Percentiles rank a stretch among this genome's conserved stretches.
Conservation (phyloP, 2,113 vertebrate genomes). For the Oncorhynchus nerka region DNA sequence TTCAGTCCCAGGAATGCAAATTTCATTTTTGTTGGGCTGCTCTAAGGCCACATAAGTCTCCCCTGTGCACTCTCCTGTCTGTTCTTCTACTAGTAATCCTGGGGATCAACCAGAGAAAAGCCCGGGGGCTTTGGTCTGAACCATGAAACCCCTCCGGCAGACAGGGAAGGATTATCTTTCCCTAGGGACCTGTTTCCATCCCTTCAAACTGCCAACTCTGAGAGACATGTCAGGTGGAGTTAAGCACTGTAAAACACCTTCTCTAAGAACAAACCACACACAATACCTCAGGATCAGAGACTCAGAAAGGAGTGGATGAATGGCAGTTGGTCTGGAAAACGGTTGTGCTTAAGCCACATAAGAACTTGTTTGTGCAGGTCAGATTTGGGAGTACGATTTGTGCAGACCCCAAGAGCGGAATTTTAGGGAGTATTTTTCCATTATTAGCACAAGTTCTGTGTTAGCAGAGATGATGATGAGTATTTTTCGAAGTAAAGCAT, state of each 20-base stretch:
- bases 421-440: too few relatives aligned
- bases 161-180: background rate
- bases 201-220: background rate
- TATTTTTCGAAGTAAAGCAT: too few relatives aligned
- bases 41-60: slow-evolving; percentile 20
- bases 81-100: slow-evolving; percentile 13
- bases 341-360: background rate
- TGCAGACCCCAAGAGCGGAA: too few relatives aligned
- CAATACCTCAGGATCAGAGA: background rate
- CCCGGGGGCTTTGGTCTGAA: slow-evolving; percentile 8
- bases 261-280: background rate
- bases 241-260: slow-evolving; percentile 23
- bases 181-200: background rate
- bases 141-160: slow-evolving; percentile 6
- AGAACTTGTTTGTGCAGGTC: background rate
- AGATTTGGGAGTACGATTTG: too few relatives aligned
- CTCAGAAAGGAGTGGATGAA: background rate
- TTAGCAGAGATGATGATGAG: too few relatives aligned
- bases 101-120: slow-evolving; percentile 23
- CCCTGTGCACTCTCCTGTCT: slow-evolving; percentile 13
- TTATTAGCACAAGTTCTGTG: too few relatives aligned
- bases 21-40: slow-evolving; percentile 35
- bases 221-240: slow-evolving; percentile 16
- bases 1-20: slow-evolving; percentile 9
- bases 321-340: background rate